Base-by-base conservation (phyloP, 1,140 invertebrate genomes). In the Hestina assimilis region DNA sequence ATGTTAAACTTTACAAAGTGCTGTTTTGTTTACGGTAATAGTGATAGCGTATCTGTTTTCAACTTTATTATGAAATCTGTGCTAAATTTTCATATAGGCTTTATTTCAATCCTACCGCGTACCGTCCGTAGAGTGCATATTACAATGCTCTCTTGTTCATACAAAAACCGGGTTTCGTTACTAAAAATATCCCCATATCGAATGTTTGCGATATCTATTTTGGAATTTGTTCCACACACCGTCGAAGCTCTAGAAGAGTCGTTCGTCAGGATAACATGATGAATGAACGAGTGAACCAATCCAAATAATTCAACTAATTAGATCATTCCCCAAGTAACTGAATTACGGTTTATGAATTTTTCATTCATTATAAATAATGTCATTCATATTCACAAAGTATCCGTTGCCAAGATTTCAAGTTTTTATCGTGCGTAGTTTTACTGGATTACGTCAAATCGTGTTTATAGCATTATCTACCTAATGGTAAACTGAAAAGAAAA, bases 181-280 rank as follows among this genome's bases (percentile, higher is more conserved):
- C 84, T 87, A 87, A 75, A 87, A 84, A 87, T 87, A 87, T 71
- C 75, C 74, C 68, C 75, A 74, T 85, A 87, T 87, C 82, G 75
- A 83, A 85, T 87, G 84, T 87, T 85, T 85, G 80, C 77, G 72
- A 83, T 82, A 75, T 82, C 82, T 87, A 87, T 87, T 87, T 87
- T 77, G 63, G 79, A 81, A 45, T 72, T 78, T 74, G 72, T 79
- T 80, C 60, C 54, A 75, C 64, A 80, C 72, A 75, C 62, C 60
- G 63, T 15, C 50, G 62, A 15, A 59, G 48, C 35, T 66, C 35
- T 23, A 38, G 41, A 53, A 48, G 54, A 14, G 60, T 60, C 60
- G 65, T 74, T 38, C 55, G 66, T 51, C 58, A 64, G 46, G 38
- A 50, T 28, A 17, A 20, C 29, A 53, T 66, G 64, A 63, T 55